Evolutionary conservation across 2,113 vertebrate genomes (phyloP).

Genomic region (Pluvianellus socialis): DNA sequence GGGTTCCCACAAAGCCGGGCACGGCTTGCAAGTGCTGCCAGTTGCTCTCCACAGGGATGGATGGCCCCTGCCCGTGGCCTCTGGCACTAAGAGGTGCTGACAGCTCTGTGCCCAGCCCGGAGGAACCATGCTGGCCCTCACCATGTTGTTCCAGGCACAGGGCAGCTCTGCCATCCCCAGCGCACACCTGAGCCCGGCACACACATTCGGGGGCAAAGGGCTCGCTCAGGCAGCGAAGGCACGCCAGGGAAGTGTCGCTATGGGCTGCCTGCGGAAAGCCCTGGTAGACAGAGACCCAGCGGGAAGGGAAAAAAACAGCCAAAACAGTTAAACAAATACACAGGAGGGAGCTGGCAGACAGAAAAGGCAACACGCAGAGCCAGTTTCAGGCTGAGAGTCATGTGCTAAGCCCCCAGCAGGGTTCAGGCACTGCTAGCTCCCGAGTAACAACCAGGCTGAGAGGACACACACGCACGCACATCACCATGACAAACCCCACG

Average conservation of each 20-base stretch:
- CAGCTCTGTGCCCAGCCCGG: not conserved
- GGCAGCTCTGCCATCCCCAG: not conserved
- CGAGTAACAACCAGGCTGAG: not conserved
- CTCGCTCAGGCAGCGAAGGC: not conserved
- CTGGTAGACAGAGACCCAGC: not conserved
- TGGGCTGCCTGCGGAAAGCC: not conserved
- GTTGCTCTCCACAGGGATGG: not conserved
- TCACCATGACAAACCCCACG: not conserved
- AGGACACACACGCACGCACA: not conserved
- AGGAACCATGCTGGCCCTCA: not conserved
- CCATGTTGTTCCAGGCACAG: not conserved
- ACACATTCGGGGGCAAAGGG: not conserved
- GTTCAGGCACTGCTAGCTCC: not conserved
- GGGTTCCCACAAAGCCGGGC: not conserved
- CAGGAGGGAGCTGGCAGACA: conserved; percentile 46
- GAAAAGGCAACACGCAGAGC: not conserved
- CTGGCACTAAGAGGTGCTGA: not conserved
- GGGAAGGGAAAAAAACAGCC: conserved; percentile 1
- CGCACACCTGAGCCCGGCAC: not conserved
- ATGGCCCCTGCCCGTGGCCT: not conserved
- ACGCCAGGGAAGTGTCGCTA: not conserved
- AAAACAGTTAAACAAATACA: conserved; percentile 51
- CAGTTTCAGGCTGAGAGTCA: conserved; percentile 27
- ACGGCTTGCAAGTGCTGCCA: not conserved
- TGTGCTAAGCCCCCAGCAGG: conserved; percentile 30